Conservation (phyloP, 2,113 vertebrate species). For the Perognathus longimembris region DNA sequence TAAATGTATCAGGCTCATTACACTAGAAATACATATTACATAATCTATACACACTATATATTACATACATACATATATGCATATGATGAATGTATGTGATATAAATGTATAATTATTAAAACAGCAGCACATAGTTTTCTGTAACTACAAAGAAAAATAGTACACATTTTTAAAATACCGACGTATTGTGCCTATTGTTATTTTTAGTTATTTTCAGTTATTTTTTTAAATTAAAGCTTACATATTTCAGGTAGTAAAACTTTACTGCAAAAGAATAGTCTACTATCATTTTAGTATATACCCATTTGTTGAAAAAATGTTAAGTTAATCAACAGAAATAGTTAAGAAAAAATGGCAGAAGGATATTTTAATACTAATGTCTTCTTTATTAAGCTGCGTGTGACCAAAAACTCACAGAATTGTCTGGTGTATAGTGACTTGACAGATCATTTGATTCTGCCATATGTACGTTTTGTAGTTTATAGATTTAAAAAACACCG, state of each 20-base stretch:
- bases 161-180: not conserved
- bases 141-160: constrained; percentile 39
- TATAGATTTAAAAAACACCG: constrained; percentile 31
- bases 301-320: not conserved
- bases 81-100: too few species aligned
- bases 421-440: not conserved
- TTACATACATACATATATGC: too few species aligned
- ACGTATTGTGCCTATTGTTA: not conserved
- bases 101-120: too few species aligned
- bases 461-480: not conserved
- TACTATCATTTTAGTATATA: not conserved
- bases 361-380: not conserved
- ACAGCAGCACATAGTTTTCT: constrained; percentile 48
- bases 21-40: constrained; percentile 13
- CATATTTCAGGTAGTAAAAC: not conserved
- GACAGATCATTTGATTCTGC: not conserved
- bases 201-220: too few species aligned
- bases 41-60: not conserved
- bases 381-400: not conserved
- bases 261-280: not conserved
- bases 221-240: constrained; percentile 34
- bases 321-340: not conserved
- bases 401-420: not conserved
- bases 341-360: not conserved
- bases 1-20: constrained; percentile 10